These are phyloP conservation scores for Gallinago media DNA, from an alignment of 2,113 vertebrate species.

Conservation along the genomic window DNA sequence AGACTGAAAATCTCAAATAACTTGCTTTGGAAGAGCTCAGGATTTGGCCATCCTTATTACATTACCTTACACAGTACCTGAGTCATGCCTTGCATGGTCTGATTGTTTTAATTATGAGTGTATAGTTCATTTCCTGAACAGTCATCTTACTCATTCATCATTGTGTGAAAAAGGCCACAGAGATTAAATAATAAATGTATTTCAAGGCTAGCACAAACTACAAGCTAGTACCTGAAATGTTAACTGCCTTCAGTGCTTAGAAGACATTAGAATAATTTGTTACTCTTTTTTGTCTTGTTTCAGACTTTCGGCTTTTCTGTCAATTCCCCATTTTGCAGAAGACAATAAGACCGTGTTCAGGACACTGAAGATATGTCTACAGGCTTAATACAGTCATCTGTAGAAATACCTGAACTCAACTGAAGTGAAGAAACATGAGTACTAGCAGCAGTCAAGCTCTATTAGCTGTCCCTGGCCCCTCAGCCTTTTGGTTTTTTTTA, in stretches of 20 bases:
- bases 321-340: not conserved
- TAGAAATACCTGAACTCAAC: not conserved
- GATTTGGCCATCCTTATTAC: not conserved
- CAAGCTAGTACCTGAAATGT: not conserved
- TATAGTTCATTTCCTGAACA: not conserved
- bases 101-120: not conserved
- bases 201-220: not conserved
- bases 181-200: not conserved
- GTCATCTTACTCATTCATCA: not conserved
- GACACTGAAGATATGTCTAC: not conserved
- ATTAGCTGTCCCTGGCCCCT: rapidly evolving
- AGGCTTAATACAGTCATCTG: not conserved
- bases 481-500: rapidly evolving
- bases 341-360: not conserved
- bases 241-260: not conserved
- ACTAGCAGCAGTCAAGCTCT: not conserved
- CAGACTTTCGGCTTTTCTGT: not conserved
- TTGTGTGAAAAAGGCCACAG: not conserved
- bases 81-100: not conserved
- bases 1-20: not conserved
- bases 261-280: not conserved
- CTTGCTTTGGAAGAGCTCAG: not conserved
- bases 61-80: not conserved
- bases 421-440: not conserved
- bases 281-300: not conserved